Conservation (phyloP, 1,140 invertebrate genomes). For the Spodoptera litura region DNA sequence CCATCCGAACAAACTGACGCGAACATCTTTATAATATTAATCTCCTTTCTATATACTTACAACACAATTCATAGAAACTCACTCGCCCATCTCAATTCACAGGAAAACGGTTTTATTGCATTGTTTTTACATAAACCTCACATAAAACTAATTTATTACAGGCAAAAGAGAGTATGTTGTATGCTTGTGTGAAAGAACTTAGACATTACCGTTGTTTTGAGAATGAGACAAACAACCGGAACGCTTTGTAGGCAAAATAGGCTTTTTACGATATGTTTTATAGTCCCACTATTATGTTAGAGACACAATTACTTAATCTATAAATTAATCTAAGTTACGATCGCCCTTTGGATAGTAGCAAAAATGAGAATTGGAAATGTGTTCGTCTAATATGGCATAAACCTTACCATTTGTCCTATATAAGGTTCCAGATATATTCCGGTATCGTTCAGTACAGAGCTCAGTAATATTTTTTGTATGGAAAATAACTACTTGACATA, state of each 20-base stretch:
- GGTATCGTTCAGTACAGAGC: no score
- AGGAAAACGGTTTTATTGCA: constrained; percentile 53
- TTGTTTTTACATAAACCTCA: constrained; percentile 55
- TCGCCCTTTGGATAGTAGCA: no score
- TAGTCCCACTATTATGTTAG: no score
- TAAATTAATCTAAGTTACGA: not conserved
- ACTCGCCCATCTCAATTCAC: constrained; percentile 38
- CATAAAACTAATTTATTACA: constrained; percentile 56
- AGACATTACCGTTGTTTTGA: constrained; percentile 14
- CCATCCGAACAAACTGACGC: not conserved
- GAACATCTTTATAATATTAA: constrained; percentile 36
- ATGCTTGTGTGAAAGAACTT: constrained; percentile 42
- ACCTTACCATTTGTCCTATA: no score
- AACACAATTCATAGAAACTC: constrained; percentile 42
- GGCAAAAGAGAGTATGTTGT: constrained; percentile 35
- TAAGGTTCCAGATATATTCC: no score
- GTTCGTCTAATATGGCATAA: no score
- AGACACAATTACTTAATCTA: no score
- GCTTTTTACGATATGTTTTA: not conserved
- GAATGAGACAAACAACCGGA: not conserved
- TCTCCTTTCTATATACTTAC: constrained; percentile 18
- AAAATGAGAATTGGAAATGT: no score
- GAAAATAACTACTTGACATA: no score
- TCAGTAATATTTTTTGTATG: no score
- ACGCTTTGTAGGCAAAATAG: not conserved